These are phyloP conservation scores for Caenorhabditis sp. DNA, from an alignment of 2,888 invertebrate genomes.

Conservation along the genomic window DNA sequence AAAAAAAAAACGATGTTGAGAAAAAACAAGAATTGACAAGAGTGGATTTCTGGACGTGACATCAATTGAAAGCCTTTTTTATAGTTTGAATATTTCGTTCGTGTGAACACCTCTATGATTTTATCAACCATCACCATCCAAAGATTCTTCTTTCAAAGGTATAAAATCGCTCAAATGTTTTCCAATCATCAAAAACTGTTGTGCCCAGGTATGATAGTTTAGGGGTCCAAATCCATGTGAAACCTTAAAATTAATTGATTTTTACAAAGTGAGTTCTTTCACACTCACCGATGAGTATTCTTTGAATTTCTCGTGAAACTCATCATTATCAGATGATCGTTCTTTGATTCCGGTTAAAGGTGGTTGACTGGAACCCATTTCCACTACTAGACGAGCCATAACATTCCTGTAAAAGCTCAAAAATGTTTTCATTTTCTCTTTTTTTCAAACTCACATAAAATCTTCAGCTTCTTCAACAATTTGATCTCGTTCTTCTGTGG, in stretches of 20 bases:
- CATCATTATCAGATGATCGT: not conserved
- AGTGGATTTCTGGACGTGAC: no score
- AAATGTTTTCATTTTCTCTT: not conserved
- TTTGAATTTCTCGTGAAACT: not conserved
- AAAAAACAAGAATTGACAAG: no score
- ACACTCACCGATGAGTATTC: not conserved
- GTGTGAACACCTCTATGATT: no score
- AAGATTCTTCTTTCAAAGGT: not conserved
- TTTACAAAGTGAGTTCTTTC: no score
- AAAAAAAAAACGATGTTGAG: no score
- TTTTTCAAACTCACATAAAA: not conserved
- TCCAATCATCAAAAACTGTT: not conserved
- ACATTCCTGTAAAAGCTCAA: no score
- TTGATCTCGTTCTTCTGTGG: not conserved
- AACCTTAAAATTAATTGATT: not conserved
- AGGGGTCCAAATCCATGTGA: constrained; percentile 2
- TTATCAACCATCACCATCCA: no score
- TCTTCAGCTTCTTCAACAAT: not conserved
- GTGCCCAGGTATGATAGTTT: not conserved
- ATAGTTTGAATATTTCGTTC: no score
- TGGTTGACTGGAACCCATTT: not conserved
- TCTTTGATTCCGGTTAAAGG: not conserved
- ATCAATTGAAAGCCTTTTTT: no score
- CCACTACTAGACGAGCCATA: not conserved
- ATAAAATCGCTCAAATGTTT: not conserved